Evolutionary conservation across 2,888 invertebrate genomes (phyloP), one percentile per base, ranked within the genome.

Genomic region (Pheosia tremula): DNA sequence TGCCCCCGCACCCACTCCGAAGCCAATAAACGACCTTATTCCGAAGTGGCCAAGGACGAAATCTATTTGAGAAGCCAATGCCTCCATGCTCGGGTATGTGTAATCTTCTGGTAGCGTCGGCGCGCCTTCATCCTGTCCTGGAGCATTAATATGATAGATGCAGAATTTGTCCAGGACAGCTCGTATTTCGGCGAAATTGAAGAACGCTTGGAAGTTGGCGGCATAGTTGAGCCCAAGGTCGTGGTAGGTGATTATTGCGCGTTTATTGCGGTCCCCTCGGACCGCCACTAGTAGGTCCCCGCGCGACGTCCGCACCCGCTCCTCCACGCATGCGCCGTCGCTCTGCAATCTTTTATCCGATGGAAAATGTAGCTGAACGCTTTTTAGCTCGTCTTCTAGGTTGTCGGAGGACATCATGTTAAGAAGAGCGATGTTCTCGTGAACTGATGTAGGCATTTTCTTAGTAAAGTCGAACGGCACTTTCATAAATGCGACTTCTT

Each of bases 161-260:
- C 99, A 99, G 90, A 99, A 99, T 90, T 98, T 97, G 83, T 98
- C 97, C 80, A 98, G 94, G 72, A 98, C 94, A 58, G 97, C 95
- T 78, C 98, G 95, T 97, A 98, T 98, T 80, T 98, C 97, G 73
- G 97, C 96, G 91, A 96, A 98, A 90, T 98, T 98, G 93, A 98
- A 98, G 94, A 98, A 98, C 56, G 98, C 97, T 94, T 98, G 98
- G 91, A 98, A 98, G 93, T 97, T 98, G 77, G 98, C 97, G 77
- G 97, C 96, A 95, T 97, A 98, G 92, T 99, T 99, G 78, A 99
- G 96, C 81, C 99, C 99, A 90, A 99, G 95, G 95, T 99, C 99
- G 93, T 99, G 99, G 94, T 98, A 99, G 74, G 99, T 99, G 83
- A 99, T 80, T 81, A 99, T 98, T 77, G 99, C 98, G 71, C 97